Conservation (phyloP, 2,113 vertebrate species). For the Proterorhinus semilunaris region DNA sequence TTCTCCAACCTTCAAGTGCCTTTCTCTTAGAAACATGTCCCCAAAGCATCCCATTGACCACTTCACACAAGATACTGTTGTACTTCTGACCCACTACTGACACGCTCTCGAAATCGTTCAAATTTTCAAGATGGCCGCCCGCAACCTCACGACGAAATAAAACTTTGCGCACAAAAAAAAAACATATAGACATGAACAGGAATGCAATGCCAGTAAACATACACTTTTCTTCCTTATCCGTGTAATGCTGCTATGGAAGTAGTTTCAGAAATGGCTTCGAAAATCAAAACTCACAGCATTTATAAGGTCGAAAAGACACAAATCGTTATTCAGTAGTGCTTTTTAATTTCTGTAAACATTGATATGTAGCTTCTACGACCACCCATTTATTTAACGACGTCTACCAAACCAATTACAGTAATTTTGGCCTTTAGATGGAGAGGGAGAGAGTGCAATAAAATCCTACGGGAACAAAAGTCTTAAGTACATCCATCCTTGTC, state of each 20-base stretch:
- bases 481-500: conserved; percentile 39
- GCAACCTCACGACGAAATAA: conserved; percentile 50
- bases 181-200: conserved; percentile 40
- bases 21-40: background rate
- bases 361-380: conserved; percentile 53
- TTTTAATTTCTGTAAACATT: conserved; percentile 70
- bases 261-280: conserved; percentile 33
- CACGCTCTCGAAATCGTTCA: conserved; percentile 41
- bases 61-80: background rate
- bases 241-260: conserved; percentile 53
- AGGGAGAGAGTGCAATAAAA: conserved; percentile 41
- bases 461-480: conserved; percentile 23
- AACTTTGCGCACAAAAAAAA: conserved; percentile 73
- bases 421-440: conserved; percentile 25
- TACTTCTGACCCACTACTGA: no score
- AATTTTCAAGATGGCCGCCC: conserved; percentile 31
- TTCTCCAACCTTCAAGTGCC: background rate
- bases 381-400: background rate
- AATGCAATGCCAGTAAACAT: conserved; percentile 74
- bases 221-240: conserved; percentile 18
- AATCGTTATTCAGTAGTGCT: conserved; percentile 58
- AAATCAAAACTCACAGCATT: conserved; percentile 49
- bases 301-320: conserved; percentile 44
- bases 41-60: background rate
- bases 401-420: background rate